These are phyloP conservation scores for Cyprinus carpio DNA, from an alignment of 2,113 vertebrate genomes.

Conservation along the genomic window DNA sequence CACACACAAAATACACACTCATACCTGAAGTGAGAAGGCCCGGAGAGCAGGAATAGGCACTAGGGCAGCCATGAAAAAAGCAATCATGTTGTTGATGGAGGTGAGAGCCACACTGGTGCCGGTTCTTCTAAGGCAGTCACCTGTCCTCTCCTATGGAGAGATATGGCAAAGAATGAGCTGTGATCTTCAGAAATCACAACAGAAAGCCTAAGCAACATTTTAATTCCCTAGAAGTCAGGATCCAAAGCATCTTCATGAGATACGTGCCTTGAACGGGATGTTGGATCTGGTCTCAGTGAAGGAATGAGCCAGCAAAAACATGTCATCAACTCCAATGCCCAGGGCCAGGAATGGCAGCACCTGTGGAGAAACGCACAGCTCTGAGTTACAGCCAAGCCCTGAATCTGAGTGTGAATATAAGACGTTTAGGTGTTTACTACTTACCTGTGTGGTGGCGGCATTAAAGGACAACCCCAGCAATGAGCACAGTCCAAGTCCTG, in stretches of 20 bases:
- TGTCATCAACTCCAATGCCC: conserved; percentile 95
- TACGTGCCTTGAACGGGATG: conserved; percentile 87
- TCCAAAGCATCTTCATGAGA: conserved; percentile 1
- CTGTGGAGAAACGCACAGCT: conserved; percentile 66
- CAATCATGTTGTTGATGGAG: conserved; percentile 95
- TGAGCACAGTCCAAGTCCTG: conserved; percentile 94
- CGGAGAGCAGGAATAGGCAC: conserved; percentile 94
- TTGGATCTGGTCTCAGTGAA: conserved; percentile 86
- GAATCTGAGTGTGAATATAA: neutral
- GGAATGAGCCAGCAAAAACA: conserved; percentile 96
- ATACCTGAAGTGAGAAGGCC: conserved; percentile 96
- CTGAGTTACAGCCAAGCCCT: conserved; percentile 20
- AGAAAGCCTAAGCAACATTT: neutral
- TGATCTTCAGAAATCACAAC: neutral
- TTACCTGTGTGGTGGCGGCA: conserved; percentile 96
- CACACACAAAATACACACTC: conserved; percentile 8
- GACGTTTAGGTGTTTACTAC: neutral
- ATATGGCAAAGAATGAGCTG: neutral
- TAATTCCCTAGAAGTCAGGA: neutral
- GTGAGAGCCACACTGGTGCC: conserved; percentile 94
- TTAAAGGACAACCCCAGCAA: conserved; percentile 94
- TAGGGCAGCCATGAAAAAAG: conserved; percentile 96
- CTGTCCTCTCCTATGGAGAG: conserved; percentile 81
- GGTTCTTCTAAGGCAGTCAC: conserved; percentile 89
- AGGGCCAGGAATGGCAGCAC: conserved; percentile 95